A percentile compares a stretch with the other conserved stretches of the same genome.
Evolutionary conservation across 2,113 vertebrate genomes (phyloP).

Genomic region (Micronycteris hirsuta): DNA sequence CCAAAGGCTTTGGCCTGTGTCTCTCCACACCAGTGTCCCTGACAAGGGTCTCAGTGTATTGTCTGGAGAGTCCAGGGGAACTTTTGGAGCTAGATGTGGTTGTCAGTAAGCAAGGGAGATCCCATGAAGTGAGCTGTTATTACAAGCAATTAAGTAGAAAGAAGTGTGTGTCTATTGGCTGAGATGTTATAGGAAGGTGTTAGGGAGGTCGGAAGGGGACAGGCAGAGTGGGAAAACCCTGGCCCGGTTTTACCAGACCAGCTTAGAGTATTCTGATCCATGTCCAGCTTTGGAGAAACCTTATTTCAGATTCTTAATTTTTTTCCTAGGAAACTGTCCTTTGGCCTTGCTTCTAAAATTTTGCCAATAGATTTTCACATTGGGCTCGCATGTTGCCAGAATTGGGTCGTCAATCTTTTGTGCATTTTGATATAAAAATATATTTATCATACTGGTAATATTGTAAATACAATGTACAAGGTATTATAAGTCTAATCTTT

Average conservation of each 20-base stretch:
- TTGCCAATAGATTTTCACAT: not conserved
- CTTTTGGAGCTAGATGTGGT: not conserved
- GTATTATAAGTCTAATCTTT: not conserved
- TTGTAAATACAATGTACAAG: not conserved
- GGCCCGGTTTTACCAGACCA: not conserved
- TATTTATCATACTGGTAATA: not conserved
- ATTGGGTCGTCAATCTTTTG: not conserved
- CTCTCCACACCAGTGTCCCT: not conserved
- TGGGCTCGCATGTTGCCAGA: not conserved
- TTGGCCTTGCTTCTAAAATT: not conserved
- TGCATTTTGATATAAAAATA: constrained; percentile 5
- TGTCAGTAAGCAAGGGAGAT: not conserved
- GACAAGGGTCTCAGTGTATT: not conserved
- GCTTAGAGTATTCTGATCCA: not conserved
- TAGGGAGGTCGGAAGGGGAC: not conserved
- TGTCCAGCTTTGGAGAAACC: not conserved
- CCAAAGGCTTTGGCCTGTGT: not conserved
- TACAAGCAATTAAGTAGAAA: not conserved
- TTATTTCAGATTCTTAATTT: not conserved
- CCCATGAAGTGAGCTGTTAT: not conserved
- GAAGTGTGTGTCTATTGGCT: not conserved
- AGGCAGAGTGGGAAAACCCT: not conserved
- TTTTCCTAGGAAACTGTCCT: not conserved
- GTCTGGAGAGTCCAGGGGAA: not conserved
- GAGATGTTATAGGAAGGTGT: not conserved